phyloP scores from a whole-genome alignment of 2,888 invertebrate genomes.

The Caenorhabditis sp. region DNA sequence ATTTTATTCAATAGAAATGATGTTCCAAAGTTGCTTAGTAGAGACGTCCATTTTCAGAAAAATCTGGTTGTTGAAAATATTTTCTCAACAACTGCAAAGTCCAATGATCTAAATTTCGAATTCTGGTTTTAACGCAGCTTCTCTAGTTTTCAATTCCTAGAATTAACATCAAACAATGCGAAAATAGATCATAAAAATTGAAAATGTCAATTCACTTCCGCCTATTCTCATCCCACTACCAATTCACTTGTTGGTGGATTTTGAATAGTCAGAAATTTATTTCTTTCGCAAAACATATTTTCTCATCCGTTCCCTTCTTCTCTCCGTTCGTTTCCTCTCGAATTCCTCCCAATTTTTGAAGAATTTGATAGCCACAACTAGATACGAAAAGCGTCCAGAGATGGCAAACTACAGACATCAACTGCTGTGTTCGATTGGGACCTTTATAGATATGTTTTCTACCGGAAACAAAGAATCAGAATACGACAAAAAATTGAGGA shows the following conservation, averaged over 20 bases:
- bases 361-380: conserved; percentile 30
- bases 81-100: too few relatives aligned
- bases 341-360: background rate
- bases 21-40: too few relatives aligned
- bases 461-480: background rate
- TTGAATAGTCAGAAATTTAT: conserved; percentile 18
- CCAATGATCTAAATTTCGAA: too few relatives aligned
- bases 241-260: conserved; percentile 16
- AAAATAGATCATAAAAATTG: background rate
- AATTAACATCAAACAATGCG: background rate
- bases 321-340: background rate
- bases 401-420: conserved; percentile 1
- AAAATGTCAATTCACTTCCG: conserved; percentile 11
- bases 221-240: conserved; percentile 1
- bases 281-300: background rate
- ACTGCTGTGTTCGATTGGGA: background rate
- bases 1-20: too few relatives aligned
- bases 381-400: conserved; percentile 5
- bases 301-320: background rate
- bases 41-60: too few relatives aligned
- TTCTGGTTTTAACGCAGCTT: background rate
- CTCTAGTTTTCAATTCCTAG: background rate
- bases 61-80: too few relatives aligned
- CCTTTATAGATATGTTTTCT: conserved; percentile 3
- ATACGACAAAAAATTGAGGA: background rate